phyloP scores from a whole-genome alignment of 2,797 vertebrate genomes.

The Smutsia gigantea region DNA sequence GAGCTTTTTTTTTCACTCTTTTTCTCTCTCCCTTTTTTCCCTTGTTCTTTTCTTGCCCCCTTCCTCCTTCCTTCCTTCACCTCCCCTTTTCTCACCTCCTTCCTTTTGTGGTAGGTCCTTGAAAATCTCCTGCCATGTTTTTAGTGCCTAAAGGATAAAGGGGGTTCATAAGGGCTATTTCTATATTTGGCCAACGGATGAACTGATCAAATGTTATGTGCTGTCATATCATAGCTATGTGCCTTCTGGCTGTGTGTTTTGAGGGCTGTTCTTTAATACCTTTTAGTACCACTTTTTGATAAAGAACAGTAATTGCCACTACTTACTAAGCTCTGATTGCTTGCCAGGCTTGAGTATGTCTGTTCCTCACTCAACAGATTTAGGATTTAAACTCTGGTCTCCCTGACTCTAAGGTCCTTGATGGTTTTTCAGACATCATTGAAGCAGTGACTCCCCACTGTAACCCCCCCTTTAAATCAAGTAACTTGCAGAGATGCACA shows the following conservation, averaged over 20 bases:
- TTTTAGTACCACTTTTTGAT: background rate
- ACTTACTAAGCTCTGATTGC: background rate
- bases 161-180: background rate
- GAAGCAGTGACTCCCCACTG: background rate
- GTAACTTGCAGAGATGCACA: background rate
- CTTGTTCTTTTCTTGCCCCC: background rate
- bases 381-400: background rate
- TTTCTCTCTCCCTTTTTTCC: background rate
- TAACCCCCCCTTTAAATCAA: no score
- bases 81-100: background rate
- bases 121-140: background rate
- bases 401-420: background rate
- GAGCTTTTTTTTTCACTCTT: background rate
- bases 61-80: background rate
- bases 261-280: background rate
- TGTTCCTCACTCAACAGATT: background rate
- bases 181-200: background rate
- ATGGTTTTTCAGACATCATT: constrained; percentile 25
- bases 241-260: background rate
- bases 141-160: background rate
- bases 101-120: background rate
- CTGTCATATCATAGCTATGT: background rate
- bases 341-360: background rate
- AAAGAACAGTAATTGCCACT: background rate
- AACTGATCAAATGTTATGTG: background rate